These are phyloP conservation scores for Globia sparganii DNA, from an alignment of 2,888 invertebrate genomes.

Conservation along the genomic window DNA sequence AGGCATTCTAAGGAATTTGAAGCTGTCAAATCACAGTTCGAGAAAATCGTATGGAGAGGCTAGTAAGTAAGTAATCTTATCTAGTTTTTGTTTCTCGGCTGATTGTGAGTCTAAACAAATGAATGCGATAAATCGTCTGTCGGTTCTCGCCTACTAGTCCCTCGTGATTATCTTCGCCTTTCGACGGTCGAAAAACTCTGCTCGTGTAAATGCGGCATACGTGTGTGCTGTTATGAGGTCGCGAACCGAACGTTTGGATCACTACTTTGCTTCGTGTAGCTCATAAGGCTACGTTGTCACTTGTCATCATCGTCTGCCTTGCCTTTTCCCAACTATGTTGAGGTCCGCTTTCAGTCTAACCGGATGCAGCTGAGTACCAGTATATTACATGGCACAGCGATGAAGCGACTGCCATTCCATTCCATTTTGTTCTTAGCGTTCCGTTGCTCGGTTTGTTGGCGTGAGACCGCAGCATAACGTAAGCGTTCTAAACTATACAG, in stretches of 20 bases:
- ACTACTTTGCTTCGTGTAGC: neutral
- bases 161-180: neutral
- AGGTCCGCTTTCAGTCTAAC: too few species aligned
- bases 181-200: neutral
- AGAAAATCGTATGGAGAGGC: neutral
- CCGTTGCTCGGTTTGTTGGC: too few species aligned
- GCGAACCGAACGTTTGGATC: constrained; percentile 3
- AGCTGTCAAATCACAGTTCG: neutral
- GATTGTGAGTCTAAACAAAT: neutral
- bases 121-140: neutral
- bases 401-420: too few species aligned
- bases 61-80: too few species aligned
- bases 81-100: neutral
- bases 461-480: constrained; percentile 3
- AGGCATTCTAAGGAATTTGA: too few species aligned
- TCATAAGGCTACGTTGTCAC: neutral
- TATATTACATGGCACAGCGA: too few species aligned
- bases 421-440: too few species aligned
- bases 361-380: too few species aligned
- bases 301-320: too few species aligned
- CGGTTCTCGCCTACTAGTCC: neutral
- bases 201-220: neutral
- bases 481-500: constrained; percentile 12
- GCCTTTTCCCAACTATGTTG: too few species aligned
- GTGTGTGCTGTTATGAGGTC: neutral